phyloP scores from a whole-genome alignment of 1,140 invertebrate species.

The Chionoecetes opilio region DNA sequence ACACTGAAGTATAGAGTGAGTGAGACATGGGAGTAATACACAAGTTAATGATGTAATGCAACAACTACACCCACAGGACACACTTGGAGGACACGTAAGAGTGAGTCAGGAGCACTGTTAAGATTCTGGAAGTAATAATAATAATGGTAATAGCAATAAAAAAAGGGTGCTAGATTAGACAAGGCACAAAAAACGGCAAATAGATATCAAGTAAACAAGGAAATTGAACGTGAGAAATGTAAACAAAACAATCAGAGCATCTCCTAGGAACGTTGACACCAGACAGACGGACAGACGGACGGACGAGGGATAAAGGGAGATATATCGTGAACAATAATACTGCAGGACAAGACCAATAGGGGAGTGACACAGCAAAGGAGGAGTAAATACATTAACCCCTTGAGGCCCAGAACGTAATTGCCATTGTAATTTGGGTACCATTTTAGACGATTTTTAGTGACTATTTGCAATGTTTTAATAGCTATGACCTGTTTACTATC shows the following conservation, averaged over 20 bases:
- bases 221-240: not conserved
- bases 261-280: not conserved
- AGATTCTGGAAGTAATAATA: too few species aligned
- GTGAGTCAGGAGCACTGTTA: not conserved
- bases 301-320: not conserved
- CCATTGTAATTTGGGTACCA: too few species aligned
- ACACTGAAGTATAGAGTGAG: not conserved
- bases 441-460: too few species aligned
- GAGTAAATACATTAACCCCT: too few species aligned
- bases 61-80: not conserved
- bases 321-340: too few species aligned
- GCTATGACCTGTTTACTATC: too few species aligned
- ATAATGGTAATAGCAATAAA: too few species aligned
- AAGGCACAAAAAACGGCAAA: not conserved
- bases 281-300: not conserved
- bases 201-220: not conserved
- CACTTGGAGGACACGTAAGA: not conserved
- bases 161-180: not conserved
- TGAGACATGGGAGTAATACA: not conserved
- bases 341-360: not conserved
- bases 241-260: not conserved
- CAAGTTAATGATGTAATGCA: not conserved
- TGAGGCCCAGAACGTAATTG: too few species aligned
- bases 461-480: too few species aligned
- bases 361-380: not conserved